Percentiles rank a stretch among this genome's conserved stretches.
These are phyloP conservation scores for Phalacrocorax carbo DNA, from an alignment of 2,113 vertebrate genomes.

Conservation along the genomic window DNA sequence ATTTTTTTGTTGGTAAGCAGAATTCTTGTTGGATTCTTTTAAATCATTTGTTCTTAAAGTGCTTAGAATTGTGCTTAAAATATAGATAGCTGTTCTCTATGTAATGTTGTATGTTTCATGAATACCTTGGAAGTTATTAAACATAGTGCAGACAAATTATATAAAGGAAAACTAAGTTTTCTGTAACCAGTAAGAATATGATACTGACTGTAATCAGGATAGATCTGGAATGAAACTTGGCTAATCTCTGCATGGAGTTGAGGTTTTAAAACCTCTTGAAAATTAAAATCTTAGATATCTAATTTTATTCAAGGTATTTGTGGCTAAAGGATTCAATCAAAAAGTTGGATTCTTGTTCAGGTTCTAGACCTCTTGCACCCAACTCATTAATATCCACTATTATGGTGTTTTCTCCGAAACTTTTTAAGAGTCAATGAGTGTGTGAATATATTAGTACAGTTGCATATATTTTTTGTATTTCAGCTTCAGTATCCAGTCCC, in stretches of 20 bases:
- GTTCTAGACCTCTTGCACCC: not conserved
- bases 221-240: not conserved
- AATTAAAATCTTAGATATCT: not conserved
- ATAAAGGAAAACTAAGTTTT: not conserved
- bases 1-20: not conserved
- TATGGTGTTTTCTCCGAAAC: not conserved
- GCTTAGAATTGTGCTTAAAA: not conserved
- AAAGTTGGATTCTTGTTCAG: not conserved
- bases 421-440: not conserved
- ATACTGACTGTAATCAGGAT: not conserved
- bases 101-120: not conserved
- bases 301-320: not conserved
- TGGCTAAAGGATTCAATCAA: not conserved
- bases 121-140: not conserved
- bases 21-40: not conserved
- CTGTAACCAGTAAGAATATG: not conserved
- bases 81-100: not conserved
- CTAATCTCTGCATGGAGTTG: not conserved
- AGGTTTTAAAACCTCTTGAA: not conserved
- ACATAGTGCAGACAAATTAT: not conserved
- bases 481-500: conserved; percentile 93
- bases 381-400: rapidly evolving
- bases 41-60: not conserved
- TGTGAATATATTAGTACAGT: not conserved
- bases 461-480: conserved; percentile 30